These are phyloP conservation scores for Sclerodermus sp. DNA, from an alignment of 2,888 invertebrate genomes.

Conservation along the genomic window DNA sequence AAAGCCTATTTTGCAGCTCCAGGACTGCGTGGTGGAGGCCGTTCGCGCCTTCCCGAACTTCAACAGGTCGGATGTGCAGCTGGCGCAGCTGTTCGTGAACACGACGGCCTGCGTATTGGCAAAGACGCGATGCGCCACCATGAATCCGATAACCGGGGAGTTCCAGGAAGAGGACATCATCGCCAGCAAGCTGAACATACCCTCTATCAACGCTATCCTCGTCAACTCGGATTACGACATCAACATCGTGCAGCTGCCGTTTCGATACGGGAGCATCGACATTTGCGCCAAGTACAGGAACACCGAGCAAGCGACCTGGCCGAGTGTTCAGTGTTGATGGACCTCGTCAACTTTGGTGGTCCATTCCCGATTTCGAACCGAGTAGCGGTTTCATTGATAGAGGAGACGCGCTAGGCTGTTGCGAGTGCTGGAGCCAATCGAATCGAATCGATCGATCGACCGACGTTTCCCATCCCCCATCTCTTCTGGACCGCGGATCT, in stretches of 20 bases:
- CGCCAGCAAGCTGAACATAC: conserved; percentile 32
- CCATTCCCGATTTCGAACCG: too few species aligned
- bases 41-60: conserved; percentile 25
- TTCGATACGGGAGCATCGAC: conserved; percentile 33
- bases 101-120: conserved; percentile 70
- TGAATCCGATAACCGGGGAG: conserved; percentile 69
- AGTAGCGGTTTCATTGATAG: too few species aligned
- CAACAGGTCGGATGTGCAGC: conserved; percentile 29
- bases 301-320: conserved; percentile 43
- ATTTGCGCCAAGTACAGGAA: conserved; percentile 47
- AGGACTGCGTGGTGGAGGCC: conserved; percentile 41
- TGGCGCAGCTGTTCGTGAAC: conserved; percentile 59
- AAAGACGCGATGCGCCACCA: conserved; percentile 64
- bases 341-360: neutral
- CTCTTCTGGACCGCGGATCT: too few species aligned
- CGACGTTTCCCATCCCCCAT: too few species aligned
- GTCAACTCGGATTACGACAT: conserved; percentile 50
- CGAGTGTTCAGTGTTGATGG: conserved; percentile 35
- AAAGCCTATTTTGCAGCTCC: conserved; percentile 28
- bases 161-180: conserved; percentile 61
- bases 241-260: conserved; percentile 46
- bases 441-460: too few species aligned
- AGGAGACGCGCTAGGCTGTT: too few species aligned
- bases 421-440: too few species aligned
- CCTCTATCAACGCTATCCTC: conserved; percentile 42